Evolutionary conservation across 1,140 invertebrate species (phyloP).

Genomic region (Penaeus vannamei): DNA sequence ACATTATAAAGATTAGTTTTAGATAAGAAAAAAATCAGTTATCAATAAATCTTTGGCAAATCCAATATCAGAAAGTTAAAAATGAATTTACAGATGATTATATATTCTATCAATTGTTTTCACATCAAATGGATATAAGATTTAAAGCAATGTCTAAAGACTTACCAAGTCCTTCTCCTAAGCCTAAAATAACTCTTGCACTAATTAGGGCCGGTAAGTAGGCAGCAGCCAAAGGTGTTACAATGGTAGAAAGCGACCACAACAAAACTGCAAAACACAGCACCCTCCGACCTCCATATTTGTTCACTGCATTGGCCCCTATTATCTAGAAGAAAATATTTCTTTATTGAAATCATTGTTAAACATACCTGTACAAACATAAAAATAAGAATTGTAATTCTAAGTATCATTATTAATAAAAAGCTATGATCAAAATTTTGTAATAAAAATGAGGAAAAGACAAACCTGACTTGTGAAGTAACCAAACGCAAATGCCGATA

Average conservation of each 20-base stretch:
- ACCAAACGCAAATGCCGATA: conserved; percentile 85
- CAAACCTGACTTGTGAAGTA: conserved; percentile 84
- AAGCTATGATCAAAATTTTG: not conserved
- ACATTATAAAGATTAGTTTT: no score
- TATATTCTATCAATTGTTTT: not conserved
- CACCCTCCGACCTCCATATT: conserved; percentile 82
- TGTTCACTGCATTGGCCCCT: conserved; percentile 81
- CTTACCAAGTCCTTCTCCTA: conserved; percentile 84
- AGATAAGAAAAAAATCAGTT: no score
- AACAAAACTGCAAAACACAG: conserved; percentile 81
- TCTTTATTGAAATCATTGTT: not conserved
- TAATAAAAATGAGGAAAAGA: not conserved
- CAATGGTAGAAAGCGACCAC: conserved; percentile 83
- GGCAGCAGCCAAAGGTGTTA: conserved; percentile 81
- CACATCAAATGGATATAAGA: not conserved
- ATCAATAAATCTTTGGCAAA: no score
- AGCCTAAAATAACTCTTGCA: conserved; percentile 80
- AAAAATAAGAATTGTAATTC: not conserved
- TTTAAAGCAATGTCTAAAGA: not conserved
- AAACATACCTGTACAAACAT: not conserved
- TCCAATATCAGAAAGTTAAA: not conserved
- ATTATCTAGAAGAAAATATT: conserved; percentile 74
- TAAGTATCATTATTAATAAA: not conserved
- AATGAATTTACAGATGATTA: not conserved
- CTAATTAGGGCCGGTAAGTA: conserved; percentile 79